Evolutionary conservation across 1,140 invertebrate species (phyloP).

Genomic region (Drosophila pectinifera): DNA sequence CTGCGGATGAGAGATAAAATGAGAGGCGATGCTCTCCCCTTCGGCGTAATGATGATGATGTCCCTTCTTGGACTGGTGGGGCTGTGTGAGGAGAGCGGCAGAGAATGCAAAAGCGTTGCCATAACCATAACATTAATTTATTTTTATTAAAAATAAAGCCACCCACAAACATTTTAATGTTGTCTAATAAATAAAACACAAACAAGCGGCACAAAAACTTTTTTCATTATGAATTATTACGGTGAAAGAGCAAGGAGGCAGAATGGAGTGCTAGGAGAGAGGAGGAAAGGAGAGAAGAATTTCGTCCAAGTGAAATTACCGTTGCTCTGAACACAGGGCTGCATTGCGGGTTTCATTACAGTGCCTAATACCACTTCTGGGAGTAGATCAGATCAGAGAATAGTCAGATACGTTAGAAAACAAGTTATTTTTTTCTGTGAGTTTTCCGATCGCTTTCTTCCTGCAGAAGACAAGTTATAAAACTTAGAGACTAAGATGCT

Average conservation of each 20-base stretch:
- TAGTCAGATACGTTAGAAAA: no score
- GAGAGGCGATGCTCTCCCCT: slow-evolving; percentile 7
- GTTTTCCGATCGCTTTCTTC: no score
- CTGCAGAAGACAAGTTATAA: no score
- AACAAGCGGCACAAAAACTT: slow-evolving; percentile 56
- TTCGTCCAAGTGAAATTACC: slow-evolving; percentile 60
- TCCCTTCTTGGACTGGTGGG: slow-evolving; percentile 27
- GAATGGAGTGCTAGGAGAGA: background rate
- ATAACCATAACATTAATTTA: slow-evolving; percentile 76
- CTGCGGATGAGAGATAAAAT: slow-evolving; percentile 24
- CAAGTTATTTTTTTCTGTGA: no score
- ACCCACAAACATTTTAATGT: slow-evolving; percentile 40
- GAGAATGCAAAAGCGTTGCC: slow-evolving; percentile 16
- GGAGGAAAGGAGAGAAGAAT: slow-evolving; percentile 3
- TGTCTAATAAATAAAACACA: slow-evolving; percentile 56
- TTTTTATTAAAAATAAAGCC: slow-evolving; percentile 71
- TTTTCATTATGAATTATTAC: slow-evolving; percentile 83
- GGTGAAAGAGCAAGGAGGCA: slow-evolving; percentile 32
- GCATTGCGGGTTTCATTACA: slow-evolving; percentile 60
- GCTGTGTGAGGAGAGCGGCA: background rate
- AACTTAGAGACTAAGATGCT: no score
- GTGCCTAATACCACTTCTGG: no score
- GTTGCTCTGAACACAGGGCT: slow-evolving; percentile 44
- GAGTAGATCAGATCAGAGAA: no score
- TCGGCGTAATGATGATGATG: slow-evolving; percentile 69